phyloP scores from a whole-genome alignment of 2,797 vertebrate genomes.

The Gymnothorax javanicus region DNA sequence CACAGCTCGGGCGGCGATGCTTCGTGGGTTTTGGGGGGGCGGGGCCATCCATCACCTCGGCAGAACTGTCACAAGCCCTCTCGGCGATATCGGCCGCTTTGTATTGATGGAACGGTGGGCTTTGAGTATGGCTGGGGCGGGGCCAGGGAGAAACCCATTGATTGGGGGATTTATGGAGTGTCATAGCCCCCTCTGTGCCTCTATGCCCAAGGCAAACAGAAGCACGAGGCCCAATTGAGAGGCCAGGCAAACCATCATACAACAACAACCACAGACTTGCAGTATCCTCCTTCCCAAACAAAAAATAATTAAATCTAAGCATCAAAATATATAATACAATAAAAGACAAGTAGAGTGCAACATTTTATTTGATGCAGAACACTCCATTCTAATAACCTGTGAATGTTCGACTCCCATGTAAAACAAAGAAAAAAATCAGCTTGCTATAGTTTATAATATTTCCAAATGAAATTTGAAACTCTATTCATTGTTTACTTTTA shows the following conservation, averaged over 20 bases:
- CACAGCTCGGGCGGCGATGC: conserved; percentile 23
- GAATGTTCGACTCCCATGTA: no score
- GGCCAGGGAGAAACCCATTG: conserved; percentile 39
- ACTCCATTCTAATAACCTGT: no score
- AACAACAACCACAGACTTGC: not conserved
- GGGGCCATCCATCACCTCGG: conserved; percentile 72
- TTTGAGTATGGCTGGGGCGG: conserved; percentile 51
- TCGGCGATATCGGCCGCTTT: conserved; percentile 57
- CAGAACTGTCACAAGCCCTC: conserved; percentile 58
- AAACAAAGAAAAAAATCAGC: no score
- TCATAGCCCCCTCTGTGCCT: conserved; percentile 23
- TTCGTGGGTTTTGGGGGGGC: conserved; percentile 65
- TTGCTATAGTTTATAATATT: no score
- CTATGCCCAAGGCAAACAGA: not conserved
- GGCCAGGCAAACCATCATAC: not conserved
- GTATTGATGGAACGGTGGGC: conserved; percentile 57
- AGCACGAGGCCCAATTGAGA: not conserved
- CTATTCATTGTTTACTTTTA: no score
- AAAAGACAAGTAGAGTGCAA: no score
- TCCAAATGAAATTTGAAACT: no score
- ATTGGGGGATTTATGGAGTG: conserved; percentile 43
- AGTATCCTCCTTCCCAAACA: no score
- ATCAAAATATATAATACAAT: no score
- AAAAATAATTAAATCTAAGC: no score
- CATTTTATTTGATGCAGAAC: no score